Evolutionary conservation across 2,888 invertebrate species (phyloP).

Genomic region (Caenorhabditis afra): DNA sequence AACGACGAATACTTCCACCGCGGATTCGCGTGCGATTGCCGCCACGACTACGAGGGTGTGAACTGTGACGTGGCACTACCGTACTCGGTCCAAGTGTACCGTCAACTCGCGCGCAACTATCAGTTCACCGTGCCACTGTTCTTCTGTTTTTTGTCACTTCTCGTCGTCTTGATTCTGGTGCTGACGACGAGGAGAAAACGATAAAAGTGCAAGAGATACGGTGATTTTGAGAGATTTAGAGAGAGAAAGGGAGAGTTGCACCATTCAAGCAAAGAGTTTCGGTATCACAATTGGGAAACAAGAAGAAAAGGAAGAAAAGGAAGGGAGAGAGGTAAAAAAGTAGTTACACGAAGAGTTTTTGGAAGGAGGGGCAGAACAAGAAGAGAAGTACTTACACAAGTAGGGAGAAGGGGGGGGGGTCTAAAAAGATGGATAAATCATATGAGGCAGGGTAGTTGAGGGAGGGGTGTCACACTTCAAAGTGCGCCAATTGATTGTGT

Average conservation of each 20-base stretch:
- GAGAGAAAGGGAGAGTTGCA: neutral
- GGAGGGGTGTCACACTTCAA: conserved; percentile 34
- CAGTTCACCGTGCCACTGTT: conserved; percentile 7
- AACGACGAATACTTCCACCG: conserved; percentile 54
- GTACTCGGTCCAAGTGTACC: neutral
- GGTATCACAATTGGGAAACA: neutral
- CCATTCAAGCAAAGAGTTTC: neutral
- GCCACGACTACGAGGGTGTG: conserved; percentile 34
- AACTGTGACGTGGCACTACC: conserved; percentile 39
- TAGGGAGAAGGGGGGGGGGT: neutral
- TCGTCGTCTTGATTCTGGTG: too few species aligned
- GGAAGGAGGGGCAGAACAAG: neutral
- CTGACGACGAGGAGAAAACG: too few species aligned
- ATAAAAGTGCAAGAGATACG: too few species aligned
- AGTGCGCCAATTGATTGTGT: conserved; percentile 57
- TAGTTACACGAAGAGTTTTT: too few species aligned
- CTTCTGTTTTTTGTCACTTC: neutral
- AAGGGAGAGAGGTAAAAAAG: neutral
- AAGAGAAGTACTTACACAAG: neutral
- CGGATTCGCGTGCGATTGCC: conserved; percentile 51
- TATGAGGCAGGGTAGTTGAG: conserved; percentile 14
- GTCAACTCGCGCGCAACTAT: conserved; percentile 4
- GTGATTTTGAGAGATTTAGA: neutral
- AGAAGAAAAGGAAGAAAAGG: conserved; percentile 1
- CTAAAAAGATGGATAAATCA: neutral